phyloP scores from a whole-genome alignment of 2,113 vertebrate genomes.

The Monopterus albus region DNA sequence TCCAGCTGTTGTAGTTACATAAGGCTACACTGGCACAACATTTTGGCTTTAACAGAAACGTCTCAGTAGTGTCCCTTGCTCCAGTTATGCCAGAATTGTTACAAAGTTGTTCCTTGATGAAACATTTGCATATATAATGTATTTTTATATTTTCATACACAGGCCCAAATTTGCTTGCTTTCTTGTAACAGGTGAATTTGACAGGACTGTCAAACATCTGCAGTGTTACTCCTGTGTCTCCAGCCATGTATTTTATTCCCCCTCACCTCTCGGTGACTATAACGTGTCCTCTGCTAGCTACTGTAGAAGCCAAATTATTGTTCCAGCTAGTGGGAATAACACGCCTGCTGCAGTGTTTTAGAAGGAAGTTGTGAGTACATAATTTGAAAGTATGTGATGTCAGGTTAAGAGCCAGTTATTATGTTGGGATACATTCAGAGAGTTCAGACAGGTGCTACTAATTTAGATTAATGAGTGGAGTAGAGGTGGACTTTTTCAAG shows the following conservation, averaged over 20 bases:
- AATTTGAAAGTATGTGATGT: background rate
- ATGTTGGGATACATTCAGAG: background rate
- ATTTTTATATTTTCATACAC: background rate
- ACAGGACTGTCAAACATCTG: background rate
- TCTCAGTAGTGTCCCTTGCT: background rate
- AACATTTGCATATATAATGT: background rate
- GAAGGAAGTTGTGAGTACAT: background rate
- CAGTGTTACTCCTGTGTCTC: background rate
- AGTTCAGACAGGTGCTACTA: too few relatives aligned
- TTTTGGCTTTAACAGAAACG: background rate
- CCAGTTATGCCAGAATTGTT: background rate
- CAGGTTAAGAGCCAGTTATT: background rate
- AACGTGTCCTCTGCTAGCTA: background rate
- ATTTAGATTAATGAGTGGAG: too few relatives aligned
- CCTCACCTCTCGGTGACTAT: background rate
- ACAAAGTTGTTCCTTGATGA: background rate
- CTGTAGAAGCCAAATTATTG: background rate
- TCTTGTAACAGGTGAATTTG: background rate
- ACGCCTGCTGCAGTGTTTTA: background rate
- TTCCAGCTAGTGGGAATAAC: background rate
- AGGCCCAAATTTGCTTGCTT: background rate
- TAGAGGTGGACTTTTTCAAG: too few relatives aligned
- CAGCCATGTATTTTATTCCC: background rate
- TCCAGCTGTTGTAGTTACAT: background rate
- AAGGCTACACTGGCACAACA: background rate